Percentiles rank a stretch among this genome's conserved stretches.
phyloP scores from a whole-genome alignment of 2,797 vertebrate species.

The Sphenodon punctatus region DNA sequence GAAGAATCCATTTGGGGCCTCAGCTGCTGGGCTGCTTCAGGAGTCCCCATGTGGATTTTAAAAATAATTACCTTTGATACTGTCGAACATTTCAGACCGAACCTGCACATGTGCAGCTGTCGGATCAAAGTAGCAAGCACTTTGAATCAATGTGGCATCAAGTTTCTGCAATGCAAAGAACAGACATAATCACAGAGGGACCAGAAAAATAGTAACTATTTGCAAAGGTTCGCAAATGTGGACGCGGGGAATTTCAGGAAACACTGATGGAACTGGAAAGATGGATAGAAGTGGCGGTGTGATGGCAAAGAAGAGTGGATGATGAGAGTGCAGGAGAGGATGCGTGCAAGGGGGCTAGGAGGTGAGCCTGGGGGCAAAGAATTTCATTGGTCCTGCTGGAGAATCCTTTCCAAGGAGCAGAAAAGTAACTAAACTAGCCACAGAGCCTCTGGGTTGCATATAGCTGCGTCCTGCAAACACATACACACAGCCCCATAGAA shows the following conservation, averaged over 20 bases:
- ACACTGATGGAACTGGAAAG: background rate
- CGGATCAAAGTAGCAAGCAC: conserved; percentile 77
- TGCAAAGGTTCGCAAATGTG: background rate
- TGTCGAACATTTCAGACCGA: conserved; percentile 55
- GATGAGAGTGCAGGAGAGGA: background rate
- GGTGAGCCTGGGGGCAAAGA: background rate
- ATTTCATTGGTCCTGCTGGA: background rate
- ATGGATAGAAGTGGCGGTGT: background rate
- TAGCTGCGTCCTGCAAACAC: no score
- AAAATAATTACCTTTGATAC: conserved; percentile 76
- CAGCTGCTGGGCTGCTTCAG: background rate
- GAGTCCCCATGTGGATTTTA: conserved; percentile 1
- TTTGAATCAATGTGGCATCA: conserved; percentile 66
- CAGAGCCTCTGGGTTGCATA: no score
- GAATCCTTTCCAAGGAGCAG: background rate
- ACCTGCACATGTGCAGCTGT: conserved; percentile 60
- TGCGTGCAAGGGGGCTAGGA: background rate
- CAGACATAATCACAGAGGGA: background rate
- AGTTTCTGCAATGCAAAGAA: conserved; percentile 71
- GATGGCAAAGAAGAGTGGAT: background rate
- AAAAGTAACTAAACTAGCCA: background rate
- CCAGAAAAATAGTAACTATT: conserved; percentile 1
- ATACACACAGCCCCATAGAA: no score
- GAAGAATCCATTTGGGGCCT: conserved; percentile 6
- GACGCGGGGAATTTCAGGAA: background rate